phyloP scores from a whole-genome alignment of 2,113 vertebrate species.

The Cariama cristata region DNA sequence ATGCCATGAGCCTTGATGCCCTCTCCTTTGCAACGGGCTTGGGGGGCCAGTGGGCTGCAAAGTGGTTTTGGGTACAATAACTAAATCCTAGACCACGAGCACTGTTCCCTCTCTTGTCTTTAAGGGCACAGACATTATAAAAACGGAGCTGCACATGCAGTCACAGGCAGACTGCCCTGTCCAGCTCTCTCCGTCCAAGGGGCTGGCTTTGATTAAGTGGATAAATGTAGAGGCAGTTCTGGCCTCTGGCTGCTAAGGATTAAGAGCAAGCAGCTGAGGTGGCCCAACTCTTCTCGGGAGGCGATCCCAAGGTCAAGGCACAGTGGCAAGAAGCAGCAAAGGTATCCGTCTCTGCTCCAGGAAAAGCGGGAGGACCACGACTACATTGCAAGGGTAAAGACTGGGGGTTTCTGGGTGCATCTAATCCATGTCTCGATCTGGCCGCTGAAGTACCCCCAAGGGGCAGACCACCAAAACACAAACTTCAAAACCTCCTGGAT shows the following conservation, averaged over 20 bases:
- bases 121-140: neutral
- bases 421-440: neutral
- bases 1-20: neutral
- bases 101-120: neutral
- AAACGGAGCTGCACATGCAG: neutral
- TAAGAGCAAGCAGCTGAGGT: neutral
- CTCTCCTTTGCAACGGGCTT: neutral
- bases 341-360: neutral
- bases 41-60: neutral
- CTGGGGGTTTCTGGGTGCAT: rapidly evolving
- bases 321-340: neutral
- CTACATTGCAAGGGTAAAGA: neutral
- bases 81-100: rapidly evolving
- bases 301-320: neutral
- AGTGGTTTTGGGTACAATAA: neutral
- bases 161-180: neutral
- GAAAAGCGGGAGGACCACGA: neutral
- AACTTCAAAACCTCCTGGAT: neutral
- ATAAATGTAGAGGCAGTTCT: neutral
- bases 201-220: neutral
- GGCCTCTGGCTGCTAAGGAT: neutral
- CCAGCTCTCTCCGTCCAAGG: neutral
- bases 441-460: neutral
- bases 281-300: neutral
- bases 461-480: neutral